These are phyloP conservation scores for Nematostella vectensis DNA, from an alignment of 92 coral and sea anemone species.

Conservation along the genomic window DNA sequence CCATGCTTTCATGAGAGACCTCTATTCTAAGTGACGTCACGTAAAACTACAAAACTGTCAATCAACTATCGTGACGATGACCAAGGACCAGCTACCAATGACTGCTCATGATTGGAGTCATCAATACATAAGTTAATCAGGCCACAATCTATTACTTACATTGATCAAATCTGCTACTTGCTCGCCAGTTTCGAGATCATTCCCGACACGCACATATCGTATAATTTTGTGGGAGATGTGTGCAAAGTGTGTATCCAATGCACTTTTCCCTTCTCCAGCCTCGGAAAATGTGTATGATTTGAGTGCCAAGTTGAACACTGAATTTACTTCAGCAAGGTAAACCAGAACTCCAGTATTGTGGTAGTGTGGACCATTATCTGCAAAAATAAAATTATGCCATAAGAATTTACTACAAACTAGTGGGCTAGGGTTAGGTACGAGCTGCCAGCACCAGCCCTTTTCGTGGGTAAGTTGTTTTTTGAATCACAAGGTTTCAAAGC, in stretches of 20 bases:
- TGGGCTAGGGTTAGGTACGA: too few species aligned
- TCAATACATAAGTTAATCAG: neutral
- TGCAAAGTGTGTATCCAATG: slow-evolving; percentile 38
- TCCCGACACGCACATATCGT: slow-evolving; percentile 21
- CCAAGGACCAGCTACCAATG: too few species aligned
- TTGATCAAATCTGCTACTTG: slow-evolving; percentile 1
- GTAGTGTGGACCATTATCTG: slow-evolving; percentile 44
- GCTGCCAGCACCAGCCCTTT: too few species aligned
- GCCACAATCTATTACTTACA: slow-evolving; percentile 6
- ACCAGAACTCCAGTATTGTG: slow-evolving; percentile 22
- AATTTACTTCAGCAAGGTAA: slow-evolving; percentile 16
- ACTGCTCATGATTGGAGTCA: too few species aligned
- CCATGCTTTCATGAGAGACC: too few species aligned
- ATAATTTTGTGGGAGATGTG: slow-evolving; percentile 21
- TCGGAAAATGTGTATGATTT: slow-evolving; percentile 22
- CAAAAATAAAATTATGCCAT: neutral
- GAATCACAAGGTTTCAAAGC: too few species aligned
- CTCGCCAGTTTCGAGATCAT: slow-evolving; percentile 18
- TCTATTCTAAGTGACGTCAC: too few species aligned
- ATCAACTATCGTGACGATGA: too few species aligned
- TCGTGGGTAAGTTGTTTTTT: too few species aligned
- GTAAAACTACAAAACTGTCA: too few species aligned
- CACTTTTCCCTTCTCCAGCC: slow-evolving; percentile 37
- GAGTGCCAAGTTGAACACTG: slow-evolving; percentile 5
- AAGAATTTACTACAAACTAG: too few species aligned